Evolutionary conservation across 2,113 vertebrate species (phyloP), one percentile per base, ranked within the genome.

Genomic region (Columba janthina): DNA sequence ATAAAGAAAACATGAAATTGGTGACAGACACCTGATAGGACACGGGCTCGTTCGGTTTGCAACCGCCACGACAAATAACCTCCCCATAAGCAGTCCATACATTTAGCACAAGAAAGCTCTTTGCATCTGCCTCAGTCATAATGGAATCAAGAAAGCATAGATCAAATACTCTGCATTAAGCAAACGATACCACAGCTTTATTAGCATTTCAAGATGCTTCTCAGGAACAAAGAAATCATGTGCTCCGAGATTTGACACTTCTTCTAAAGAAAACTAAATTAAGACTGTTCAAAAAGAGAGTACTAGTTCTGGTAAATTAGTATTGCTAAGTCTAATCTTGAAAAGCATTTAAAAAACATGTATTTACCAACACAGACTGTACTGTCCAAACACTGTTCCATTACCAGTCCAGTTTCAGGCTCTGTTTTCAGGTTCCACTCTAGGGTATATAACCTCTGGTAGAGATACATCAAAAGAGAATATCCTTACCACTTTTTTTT

Each of bases 181-280:
- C 4, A 28, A 93, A 78, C 9, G 72, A 87, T 29, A 77, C 32
- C 78, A 77, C 6, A 61, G 92, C 79, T 96, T 96, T 95, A 97
- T 95, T 85, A 94, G 90, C 88, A 89, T 69, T 82, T 96, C 92
- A 93, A 78, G 88, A 96, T 96, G 93, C 95, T 86, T 73, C 96
- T 95, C 92, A 96, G 94, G 94, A 95, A 95, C 93, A 97, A 93
- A 96, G 95, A 92, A 92, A 96, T 88, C 60, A 64, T 9, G 1
- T 54, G 48, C 38, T 93, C 72, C 64, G 79, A 90, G 69, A 92
- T 81, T 64, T 90, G 88, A 92, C 82, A 81, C 10, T 50, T 65
- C 57, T 85, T 60, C 62, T 57, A 42, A 69, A 74, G 79, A 61
- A 96, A 91, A 84, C 29, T 57, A 71, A 81, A 78, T 78, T 67